Percentiles rank a stretch among this genome's conserved stretches.
Conservation (phyloP, 2,113 vertebrate genomes). For the Setophaga kirtlandii region DNA sequence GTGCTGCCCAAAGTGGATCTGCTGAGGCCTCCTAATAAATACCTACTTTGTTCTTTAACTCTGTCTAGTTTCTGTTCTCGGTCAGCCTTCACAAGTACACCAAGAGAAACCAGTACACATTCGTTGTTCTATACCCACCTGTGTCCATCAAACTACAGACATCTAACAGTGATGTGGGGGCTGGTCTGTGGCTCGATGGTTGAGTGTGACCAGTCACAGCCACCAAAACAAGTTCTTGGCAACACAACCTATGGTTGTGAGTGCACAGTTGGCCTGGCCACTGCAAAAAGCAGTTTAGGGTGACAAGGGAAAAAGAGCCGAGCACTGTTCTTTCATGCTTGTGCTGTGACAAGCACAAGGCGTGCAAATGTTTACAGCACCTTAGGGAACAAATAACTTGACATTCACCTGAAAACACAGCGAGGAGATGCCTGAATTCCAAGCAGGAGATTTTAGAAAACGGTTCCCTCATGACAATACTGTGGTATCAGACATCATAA, state of each 20-base stretch:
- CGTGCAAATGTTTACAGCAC: neutral
- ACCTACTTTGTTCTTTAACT: neutral
- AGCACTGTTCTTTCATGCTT: neutral
- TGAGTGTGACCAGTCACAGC: rapidly evolving
- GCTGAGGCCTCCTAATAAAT: neutral
- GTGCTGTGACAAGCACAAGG: neutral
- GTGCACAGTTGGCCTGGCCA: neutral
- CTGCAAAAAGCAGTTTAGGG: neutral
- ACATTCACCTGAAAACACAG: neutral
- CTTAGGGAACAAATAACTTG: neutral
- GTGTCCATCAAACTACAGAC: neutral
- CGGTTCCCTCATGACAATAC: neutral
- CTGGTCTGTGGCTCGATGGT: neutral
- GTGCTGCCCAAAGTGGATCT: too few species aligned
- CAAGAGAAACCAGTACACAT: neutral
- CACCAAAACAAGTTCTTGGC: neutral
- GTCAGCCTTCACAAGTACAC: neutral
- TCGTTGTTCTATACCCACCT: neutral
- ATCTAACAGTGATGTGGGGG: neutral
- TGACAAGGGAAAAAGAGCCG: neutral
- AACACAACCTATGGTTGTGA: rapidly evolving
- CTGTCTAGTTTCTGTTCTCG: neutral
- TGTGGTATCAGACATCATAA: neutral
- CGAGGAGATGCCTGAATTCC: neutral
- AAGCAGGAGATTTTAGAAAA: neutral